A percentile compares a stretch with the other conserved stretches of the same genome.
phyloP scores from a whole-genome alignment of 2,113 vertebrate genomes.

The Vireo altiloquus region DNA sequence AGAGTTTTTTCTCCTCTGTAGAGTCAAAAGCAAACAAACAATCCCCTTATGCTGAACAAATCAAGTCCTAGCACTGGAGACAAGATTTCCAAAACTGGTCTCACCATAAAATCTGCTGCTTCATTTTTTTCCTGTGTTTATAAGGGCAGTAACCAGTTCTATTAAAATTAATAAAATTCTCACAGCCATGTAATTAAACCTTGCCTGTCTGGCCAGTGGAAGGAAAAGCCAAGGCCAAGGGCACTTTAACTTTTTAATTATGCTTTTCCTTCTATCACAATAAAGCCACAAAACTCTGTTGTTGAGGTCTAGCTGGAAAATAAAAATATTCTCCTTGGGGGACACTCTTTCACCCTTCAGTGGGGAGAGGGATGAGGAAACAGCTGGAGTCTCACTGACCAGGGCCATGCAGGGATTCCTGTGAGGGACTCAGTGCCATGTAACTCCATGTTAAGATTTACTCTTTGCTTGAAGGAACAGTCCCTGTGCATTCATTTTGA shows the following conservation, averaged over 20 bases:
- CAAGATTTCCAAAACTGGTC: not conserved
- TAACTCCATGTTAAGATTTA: conserved; percentile 42
- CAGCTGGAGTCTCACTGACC: not conserved
- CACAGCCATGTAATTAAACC: not conserved
- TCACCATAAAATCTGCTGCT: not conserved
- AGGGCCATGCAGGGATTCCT: conserved; percentile 1
- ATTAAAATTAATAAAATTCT: not conserved
- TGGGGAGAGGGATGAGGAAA: not conserved
- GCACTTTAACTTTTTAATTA: not conserved
- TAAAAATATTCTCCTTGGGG: not conserved
- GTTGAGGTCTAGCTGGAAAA: conserved; percentile 26
- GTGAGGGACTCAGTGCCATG: not conserved
- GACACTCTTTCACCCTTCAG: not conserved
- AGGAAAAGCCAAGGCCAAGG: not conserved
- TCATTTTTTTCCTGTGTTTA: not conserved
- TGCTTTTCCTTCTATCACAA: not conserved
- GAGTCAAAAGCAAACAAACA: not conserved
- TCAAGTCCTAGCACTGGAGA: not conserved
- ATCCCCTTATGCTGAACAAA: not conserved
- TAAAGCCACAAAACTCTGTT: not conserved
- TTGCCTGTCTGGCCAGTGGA: not conserved
- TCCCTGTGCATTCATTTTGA: conserved; percentile 50
- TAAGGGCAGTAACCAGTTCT: not conserved
- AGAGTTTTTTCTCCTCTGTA: not conserved
- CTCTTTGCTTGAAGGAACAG: conserved; percentile 59